Conservation (phyloP, 2,113 vertebrate genomes). For the Turnix velox region DNA sequence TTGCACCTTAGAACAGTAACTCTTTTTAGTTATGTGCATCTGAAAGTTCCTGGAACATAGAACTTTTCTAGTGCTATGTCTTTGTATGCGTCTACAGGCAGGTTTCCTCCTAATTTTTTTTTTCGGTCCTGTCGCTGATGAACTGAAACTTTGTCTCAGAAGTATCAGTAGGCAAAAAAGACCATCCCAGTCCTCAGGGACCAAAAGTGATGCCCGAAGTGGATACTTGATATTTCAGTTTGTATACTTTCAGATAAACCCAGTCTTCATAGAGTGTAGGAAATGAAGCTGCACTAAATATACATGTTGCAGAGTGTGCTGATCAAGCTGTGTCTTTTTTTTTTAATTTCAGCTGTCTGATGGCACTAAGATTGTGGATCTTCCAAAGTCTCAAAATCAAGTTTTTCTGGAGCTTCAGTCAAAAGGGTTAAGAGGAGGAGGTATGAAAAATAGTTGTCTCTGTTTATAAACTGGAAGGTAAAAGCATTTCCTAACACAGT, state of each 20-base stretch:
- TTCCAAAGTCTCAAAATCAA: constrained; percentile 76
- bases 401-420: constrained; percentile 86
- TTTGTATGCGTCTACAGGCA: not conserved
- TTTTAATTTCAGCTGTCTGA: constrained; percentile 78
- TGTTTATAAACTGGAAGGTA: not conserved
- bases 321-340: not conserved
- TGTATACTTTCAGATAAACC: not conserved
- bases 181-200: not conserved
- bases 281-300: not conserved
- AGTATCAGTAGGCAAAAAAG: not conserved
- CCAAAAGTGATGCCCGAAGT: not conserved
- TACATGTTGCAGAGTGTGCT: not conserved
- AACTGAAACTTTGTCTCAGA: not conserved
- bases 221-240: not conserved
- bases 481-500: not conserved
- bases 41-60: not conserved
- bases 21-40: not conserved
- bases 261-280: not conserved
- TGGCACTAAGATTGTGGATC: constrained; percentile 72
- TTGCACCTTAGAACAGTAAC: not conserved
- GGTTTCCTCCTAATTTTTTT: not conserved
- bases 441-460: constrained; percentile 67
- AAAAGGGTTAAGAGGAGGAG: constrained; percentile 91
- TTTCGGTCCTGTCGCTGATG: not conserved
- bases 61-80: not conserved